phyloP scores from a whole-genome alignment of 2,888 invertebrate genomes.

The Metopia argyrocephala region DNA sequence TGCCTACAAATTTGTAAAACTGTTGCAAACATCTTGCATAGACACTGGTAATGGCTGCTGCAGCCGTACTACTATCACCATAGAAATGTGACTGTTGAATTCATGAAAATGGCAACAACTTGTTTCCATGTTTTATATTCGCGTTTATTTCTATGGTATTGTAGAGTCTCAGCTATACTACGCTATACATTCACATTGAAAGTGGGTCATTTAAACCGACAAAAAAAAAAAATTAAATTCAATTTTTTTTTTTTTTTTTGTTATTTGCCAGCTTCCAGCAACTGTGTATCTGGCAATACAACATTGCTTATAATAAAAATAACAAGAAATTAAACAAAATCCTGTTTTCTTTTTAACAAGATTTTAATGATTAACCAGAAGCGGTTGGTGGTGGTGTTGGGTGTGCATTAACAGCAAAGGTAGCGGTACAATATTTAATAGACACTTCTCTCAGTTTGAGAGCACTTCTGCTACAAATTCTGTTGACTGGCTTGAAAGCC shows the following conservation, averaged over 20 bases:
- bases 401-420: neutral
- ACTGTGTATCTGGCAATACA: conserved; percentile 14
- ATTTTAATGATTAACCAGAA: conserved; percentile 54
- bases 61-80: neutral
- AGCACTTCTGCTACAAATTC: neutral
- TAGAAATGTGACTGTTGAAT: neutral
- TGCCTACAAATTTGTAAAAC: conserved; percentile 45
- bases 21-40: conserved; percentile 21
- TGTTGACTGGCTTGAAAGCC: neutral
- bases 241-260: neutral
- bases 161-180: conserved; percentile 1
- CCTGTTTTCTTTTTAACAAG: conserved; percentile 61
- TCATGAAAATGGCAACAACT: conserved; percentile 39
- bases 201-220: conserved; percentile 63
- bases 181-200: conserved; percentile 58
- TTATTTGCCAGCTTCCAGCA: conserved; percentile 22
- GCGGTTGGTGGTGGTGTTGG: neutral
- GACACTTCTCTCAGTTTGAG: neutral
- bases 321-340: conserved; percentile 27
- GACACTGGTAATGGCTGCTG: conserved; percentile 26
- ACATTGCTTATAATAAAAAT: conserved; percentile 1
- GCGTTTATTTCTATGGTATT: neutral
- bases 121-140: conserved; percentile 42
- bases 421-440: neutral
- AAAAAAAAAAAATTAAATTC: conserved; percentile 19